Evolutionary conservation across 2,113 vertebrate genomes (phyloP).

Genomic region (Psilopsiagon aymara): DNA sequence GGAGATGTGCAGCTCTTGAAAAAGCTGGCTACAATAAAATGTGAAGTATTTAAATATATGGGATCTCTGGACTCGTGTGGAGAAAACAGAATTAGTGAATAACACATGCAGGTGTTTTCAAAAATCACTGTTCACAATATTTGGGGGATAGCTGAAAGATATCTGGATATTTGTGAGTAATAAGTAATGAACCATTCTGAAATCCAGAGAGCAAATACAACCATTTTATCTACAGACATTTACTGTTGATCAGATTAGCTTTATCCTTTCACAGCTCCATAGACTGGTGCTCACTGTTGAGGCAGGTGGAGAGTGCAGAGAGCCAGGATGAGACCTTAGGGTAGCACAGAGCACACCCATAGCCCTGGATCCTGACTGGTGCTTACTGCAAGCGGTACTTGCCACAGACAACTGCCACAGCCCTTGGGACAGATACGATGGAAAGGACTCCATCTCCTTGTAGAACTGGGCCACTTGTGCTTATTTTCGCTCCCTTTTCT

Average conservation of each 20-base stretch:
- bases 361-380: not conserved
- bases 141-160: not conserved
- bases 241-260: not conserved
- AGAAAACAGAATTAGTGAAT: not conserved
- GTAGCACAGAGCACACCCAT: not conserved
- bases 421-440: not conserved
- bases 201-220: not conserved
- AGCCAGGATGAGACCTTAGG: not conserved
- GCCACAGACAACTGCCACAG: not conserved
- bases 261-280: not conserved
- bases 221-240: not conserved
- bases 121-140: not conserved
- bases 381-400: not conserved
- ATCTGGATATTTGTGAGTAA: not conserved
- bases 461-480: not conserved
- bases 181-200: not conserved
- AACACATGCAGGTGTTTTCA: not conserved
- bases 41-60: not conserved
- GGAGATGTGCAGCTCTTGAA: not conserved
- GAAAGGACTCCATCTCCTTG: not conserved
- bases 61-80: not conserved
- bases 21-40: not conserved
- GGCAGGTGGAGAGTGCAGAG: not conserved
- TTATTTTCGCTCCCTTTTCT: not conserved
- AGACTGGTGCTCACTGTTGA: accelerated